Conservation (phyloP, 64 coral and sea anemone genomes). For the Hydrozoanthus tunicans region DNA sequence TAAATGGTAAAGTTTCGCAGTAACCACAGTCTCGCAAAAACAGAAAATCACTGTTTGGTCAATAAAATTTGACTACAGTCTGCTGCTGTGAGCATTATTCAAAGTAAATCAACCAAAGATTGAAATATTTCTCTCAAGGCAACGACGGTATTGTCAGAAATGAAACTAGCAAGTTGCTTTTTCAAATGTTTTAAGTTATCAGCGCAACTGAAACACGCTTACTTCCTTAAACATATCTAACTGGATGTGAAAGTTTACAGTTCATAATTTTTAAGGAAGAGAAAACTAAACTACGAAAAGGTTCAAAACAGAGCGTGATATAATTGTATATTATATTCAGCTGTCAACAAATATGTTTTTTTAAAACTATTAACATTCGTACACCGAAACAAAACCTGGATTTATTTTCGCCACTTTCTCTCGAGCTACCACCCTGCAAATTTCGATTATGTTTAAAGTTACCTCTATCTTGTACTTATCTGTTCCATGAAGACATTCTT, state of each 20-base stretch:
- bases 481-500: not conserved
- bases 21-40: not conserved
- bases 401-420: not conserved
- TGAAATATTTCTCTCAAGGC: not conserved
- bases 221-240: not conserved
- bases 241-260: not conserved
- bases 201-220: not conserved
- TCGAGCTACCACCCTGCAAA: not conserved
- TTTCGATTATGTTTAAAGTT: not conserved
- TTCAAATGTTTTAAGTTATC: not conserved
- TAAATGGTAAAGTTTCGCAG: too few relatives aligned
- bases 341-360: conserved; percentile 46
- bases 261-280: not conserved
- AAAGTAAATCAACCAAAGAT: not conserved
- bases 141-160: not conserved
- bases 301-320: not conserved
- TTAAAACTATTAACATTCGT: not conserved
- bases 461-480: not conserved
- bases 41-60: not conserved
- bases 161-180: not conserved
- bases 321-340: not conserved
- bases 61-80: not conserved
- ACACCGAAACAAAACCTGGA: not conserved
- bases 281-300: not conserved
- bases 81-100: not conserved